phyloP scores from a whole-genome alignment of 2,113 vertebrate species.

The Saccopteryx leptura region DNA sequence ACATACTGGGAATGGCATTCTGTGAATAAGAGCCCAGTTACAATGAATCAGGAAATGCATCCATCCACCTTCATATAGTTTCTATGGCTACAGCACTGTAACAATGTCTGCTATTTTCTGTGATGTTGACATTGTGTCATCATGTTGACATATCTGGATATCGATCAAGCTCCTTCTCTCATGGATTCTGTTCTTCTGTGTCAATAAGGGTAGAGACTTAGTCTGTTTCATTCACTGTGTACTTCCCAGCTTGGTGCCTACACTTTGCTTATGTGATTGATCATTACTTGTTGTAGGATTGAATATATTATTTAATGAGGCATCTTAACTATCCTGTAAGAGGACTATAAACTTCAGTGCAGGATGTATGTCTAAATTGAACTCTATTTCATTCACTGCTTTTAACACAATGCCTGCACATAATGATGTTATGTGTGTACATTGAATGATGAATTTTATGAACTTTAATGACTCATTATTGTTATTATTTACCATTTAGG shows the following conservation, averaged over 20 bases:
- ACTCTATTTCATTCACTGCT: not conserved
- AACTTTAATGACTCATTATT: not conserved
- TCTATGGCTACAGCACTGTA: not conserved
- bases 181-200: not conserved
- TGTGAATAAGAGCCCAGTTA: not conserved
- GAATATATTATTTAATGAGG: not conserved
- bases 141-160: not conserved
- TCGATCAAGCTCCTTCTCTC: not conserved
- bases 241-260: not conserved
- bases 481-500: not conserved
- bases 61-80: not conserved
- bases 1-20: not conserved
- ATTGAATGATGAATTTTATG: not conserved
- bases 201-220: not conserved
- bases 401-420: not conserved
- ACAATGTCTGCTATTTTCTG: not conserved
- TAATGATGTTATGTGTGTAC: not conserved
- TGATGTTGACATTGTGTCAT: not conserved
- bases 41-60: not conserved
- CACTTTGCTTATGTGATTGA: not conserved
- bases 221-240: not conserved
- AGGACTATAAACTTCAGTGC: not conserved
- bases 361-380: not conserved
- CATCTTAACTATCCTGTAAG: not conserved
- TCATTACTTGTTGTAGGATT: not conserved